Conservation (phyloP, 2,888 invertebrate genomes). For the Chorisops tibialis region DNA sequence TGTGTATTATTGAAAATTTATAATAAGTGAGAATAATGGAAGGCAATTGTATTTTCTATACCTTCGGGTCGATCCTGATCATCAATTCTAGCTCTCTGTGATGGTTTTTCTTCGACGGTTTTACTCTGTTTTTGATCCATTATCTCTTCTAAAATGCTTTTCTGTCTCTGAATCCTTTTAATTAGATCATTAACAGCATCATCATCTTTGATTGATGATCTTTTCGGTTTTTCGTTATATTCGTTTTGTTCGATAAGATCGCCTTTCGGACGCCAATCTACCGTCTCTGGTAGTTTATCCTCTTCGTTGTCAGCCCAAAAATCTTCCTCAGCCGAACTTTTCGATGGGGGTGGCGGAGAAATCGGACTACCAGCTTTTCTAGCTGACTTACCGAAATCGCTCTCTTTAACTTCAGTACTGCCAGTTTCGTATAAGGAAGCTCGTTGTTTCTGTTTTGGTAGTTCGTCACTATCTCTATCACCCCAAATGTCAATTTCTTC, state of each 20-base stretch:
- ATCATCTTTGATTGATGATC: slow-evolving; percentile 44
- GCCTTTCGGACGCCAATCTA: slow-evolving; percentile 15
- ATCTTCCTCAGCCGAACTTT: slow-evolving; percentile 17
- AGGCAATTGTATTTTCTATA: background rate
- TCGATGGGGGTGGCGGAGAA: background rate
- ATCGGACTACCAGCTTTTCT: background rate
- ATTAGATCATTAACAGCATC: slow-evolving; percentile 64
- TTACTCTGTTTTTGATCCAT: slow-evolving; percentile 51
- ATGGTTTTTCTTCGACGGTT: slow-evolving; percentile 14
- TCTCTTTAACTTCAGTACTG: background rate
- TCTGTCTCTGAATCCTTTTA: slow-evolving; percentile 63
- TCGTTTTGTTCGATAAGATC: slow-evolving; percentile 7
- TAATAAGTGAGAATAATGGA: slow-evolving; percentile 1
- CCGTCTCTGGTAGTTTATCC: slow-evolving; percentile 23
- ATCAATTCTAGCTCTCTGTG: slow-evolving; percentile 18
- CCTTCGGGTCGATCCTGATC: slow-evolving; percentile 37
- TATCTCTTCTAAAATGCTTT: slow-evolving; percentile 68
- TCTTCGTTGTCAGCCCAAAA: slow-evolving; percentile 27
- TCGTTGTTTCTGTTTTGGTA: background rate
- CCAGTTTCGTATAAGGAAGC: background rate
- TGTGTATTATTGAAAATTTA: slow-evolving; percentile 5
- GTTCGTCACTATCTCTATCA: slow-evolving; percentile 15
- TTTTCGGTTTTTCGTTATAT: background rate
- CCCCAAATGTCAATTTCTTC: slow-evolving; percentile 16
- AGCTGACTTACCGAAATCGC: background rate